Base-by-base conservation (phyloP, 2,113 vertebrate genomes). In the Eidolon helvum region DNA sequence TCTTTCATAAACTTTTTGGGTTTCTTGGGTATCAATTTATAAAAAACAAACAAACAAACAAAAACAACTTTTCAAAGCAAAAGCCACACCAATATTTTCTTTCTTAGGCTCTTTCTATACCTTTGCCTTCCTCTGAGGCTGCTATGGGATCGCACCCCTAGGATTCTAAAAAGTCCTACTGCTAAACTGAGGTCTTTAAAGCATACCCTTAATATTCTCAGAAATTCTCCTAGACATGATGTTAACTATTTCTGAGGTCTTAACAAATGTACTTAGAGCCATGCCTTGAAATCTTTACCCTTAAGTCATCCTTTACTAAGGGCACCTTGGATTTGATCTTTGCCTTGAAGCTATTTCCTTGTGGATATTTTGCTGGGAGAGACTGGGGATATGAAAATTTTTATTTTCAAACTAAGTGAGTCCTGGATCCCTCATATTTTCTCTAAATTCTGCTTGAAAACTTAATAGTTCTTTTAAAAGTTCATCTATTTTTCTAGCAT, bases 321-420 rank as follows among this genome's bases (percentile, higher is more conserved):
- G 24, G n/a, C 10, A 43, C 21, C 30, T 26, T 90, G 21, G 45
- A 57, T 68, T 78, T 96, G 33, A 66, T 75, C 59, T 97, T 50
- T 93, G 33, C 38, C 28, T 69, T 79, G 43, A 90, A 94, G 40
- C 18, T 72, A 68, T 75, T 90, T 94, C 35, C 45, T 85, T 95
- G 85, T 45, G 19, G 75, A 59, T 80, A 61, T 65, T 69, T 59
- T 92, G 33, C 26, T 82, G 40, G 43, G 38, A 94, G 48, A 92
- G 9, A 84, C 18, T 48, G 22, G 12, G 14, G 12, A 74, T 74
- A 24, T 55, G 15, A 74, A 86, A 71, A 59, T 57, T 95, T 88
- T 93, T 65, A 48, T 71, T 96, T 96, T 94, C 65, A 95, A 95
- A 92, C 9, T 28, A 93, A 63, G 26, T 4, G 66, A 94, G 4